phyloP scores from a whole-genome alignment of 2,113 vertebrate genomes.

The Tragelaphus buxtoni region DNA sequence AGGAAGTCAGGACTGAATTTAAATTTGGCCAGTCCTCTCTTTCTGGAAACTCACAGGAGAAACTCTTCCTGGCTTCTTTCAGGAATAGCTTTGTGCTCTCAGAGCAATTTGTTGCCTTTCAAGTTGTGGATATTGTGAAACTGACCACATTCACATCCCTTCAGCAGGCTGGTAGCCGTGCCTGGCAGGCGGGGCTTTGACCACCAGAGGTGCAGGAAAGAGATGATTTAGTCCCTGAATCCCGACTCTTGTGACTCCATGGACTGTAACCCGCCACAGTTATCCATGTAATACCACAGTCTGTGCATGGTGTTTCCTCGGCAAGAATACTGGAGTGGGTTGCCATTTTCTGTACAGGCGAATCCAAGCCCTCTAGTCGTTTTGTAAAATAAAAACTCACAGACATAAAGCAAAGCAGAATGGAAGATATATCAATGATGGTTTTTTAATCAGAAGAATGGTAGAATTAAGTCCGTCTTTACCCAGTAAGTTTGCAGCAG shows the following conservation, averaged over 20 bases:
- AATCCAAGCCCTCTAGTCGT: not conserved
- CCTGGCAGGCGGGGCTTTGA: rapidly evolving
- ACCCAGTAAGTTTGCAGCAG: not conserved
- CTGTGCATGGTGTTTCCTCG: not conserved
- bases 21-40: not conserved
- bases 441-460: not conserved
- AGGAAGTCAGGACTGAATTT: not conserved
- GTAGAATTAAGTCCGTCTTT: not conserved
- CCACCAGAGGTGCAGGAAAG: not conserved
- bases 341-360: not conserved
- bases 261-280: not conserved
- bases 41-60: not conserved
- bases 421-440: not conserved
- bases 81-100: not conserved
- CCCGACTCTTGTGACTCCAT: rapidly evolving
- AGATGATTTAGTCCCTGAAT: not conserved
- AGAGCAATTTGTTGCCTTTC: not conserved
- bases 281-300: not conserved
- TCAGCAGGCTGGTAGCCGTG: not conserved
- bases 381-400: not conserved
- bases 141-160: not conserved
- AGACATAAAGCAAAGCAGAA: not conserved
- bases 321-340: not conserved
- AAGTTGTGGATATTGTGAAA: not conserved
- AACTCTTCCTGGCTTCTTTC: not conserved